Evolutionary conservation across 2,113 vertebrate genomes (phyloP).

Genomic region (Marcusenius ussheri): DNA sequence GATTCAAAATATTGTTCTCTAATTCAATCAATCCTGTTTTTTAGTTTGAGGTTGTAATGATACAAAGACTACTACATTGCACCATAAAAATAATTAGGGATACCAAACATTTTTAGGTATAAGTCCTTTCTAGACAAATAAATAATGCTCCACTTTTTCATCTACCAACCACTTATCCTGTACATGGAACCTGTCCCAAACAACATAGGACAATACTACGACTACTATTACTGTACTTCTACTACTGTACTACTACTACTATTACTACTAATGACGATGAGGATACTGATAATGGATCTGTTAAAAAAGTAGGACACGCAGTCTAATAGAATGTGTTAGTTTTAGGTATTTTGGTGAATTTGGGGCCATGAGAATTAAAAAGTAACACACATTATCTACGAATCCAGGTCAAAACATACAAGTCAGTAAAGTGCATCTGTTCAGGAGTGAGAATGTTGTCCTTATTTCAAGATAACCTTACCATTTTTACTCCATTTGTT

Average conservation of each 20-base stretch:
- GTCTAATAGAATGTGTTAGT: neutral
- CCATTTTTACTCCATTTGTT: conserved; percentile 6
- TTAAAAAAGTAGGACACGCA: neutral
- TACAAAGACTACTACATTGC: neutral
- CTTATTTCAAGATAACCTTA: conserved; percentile 3
- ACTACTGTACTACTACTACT: no score
- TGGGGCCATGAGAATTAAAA: neutral
- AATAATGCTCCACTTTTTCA: neutral
- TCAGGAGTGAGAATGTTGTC: neutral
- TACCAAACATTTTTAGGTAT: neutral
- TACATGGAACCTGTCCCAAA: neutral
- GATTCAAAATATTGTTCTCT: neutral
- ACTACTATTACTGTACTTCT: neutral
- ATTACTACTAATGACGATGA: neutral
- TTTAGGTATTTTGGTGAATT: neutral
- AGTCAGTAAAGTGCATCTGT: conserved; percentile 5
- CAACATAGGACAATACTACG: neutral
- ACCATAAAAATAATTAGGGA: neutral
- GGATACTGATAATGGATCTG: neutral
- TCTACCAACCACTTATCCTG: neutral
- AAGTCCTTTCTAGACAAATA: neutral
- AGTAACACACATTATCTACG: neutral
- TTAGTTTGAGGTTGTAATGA: neutral
- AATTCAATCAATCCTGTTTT: neutral
- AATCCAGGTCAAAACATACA: neutral